Base-by-base conservation (phyloP, 2,113 vertebrate genomes). In the Tragelaphus imberbis region DNA sequence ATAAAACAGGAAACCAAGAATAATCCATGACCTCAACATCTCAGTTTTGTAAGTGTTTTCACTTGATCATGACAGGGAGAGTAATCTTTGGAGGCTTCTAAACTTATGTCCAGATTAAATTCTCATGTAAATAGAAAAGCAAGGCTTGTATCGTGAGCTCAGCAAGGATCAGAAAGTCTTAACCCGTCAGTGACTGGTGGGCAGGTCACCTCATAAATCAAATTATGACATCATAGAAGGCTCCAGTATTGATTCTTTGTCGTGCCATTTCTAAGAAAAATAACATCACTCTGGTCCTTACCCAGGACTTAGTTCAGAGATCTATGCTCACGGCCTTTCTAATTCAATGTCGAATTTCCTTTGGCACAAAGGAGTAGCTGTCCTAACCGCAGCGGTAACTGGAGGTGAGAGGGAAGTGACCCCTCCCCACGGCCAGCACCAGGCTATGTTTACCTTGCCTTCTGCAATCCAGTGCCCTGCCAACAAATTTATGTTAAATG, bases 21-120 rank as follows among this genome's bases (percentile, higher is more conserved):
- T 96, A 95, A 97, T 84, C 59, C 91, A 33, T 23, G 30, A 15
- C 92, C 85, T 96, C 96, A 95, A 40, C 86, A 94, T 27, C 90
- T 90, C 53, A 89, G 84, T 86, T 94, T 86, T 95, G 36, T 96
- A 97, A 98, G 85, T 95, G n/a, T 97, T 91, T 97, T 98, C 95
- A 75, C 75, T 94, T 98, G 98, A 88, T 97, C 84, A 33, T 95
- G 94, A 94, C 40, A 47, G 91, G 92, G 94, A 97, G 98, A 97
- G 56, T 21, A 33, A 49, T 97, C 96, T 97, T 92, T 88, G 82
- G 96, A 95, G 88, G 88, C 23, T 91, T 95, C 68, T 97, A 97
- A 94, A 84, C 56, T 88, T 79, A 13, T 19, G 84, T 96, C 80
- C 80, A 51, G 49, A 93, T 97, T 61, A 97, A 97, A 85, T 95